Evolutionary conservation across 1,140 invertebrate species (phyloP).

Genomic region (Plectrocnemia conspersa): DNA sequence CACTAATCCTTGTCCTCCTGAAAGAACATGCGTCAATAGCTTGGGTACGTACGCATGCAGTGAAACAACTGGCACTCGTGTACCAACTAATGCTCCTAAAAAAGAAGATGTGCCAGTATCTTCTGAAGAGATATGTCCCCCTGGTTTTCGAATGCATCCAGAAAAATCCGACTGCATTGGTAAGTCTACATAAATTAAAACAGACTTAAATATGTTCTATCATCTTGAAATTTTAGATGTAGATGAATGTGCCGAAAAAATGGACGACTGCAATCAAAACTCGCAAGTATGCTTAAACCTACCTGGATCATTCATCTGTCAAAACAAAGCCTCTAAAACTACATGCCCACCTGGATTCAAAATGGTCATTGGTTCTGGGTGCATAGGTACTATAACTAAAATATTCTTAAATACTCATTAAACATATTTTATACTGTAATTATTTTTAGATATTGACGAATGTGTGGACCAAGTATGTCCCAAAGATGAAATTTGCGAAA

Average conservation of each 20-base stretch:
- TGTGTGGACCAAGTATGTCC: too few species aligned
- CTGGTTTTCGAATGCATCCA: constrained; percentile 61
- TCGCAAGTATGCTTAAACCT: constrained; percentile 68
- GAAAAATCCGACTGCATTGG: constrained; percentile 54
- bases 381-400: constrained; percentile 58
- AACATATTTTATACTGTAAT: not conserved
- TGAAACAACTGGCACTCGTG: constrained; percentile 40
- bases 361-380: constrained; percentile 51
- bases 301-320: constrained; percentile 61
- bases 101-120: not conserved
- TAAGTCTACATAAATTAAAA: constrained; percentile 34
- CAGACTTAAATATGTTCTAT: constrained; percentile 1
- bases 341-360: constrained; percentile 67
- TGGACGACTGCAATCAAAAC: constrained; percentile 57
- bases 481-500: constrained; percentile 59
- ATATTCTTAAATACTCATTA: not conserved
- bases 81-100: constrained; percentile 22
- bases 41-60: constrained; percentile 64
- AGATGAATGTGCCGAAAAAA: constrained; percentile 62
- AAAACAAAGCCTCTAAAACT: constrained; percentile 53
- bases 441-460: constrained; percentile 67
- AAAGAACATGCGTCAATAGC: constrained; percentile 65
- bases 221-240: constrained; percentile 56
- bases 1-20: constrained; percentile 57
- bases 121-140: constrained; percentile 57